phyloP scores from a whole-genome alignment of 2,888 invertebrate genomes.

The Marronus borbonicus region DNA sequence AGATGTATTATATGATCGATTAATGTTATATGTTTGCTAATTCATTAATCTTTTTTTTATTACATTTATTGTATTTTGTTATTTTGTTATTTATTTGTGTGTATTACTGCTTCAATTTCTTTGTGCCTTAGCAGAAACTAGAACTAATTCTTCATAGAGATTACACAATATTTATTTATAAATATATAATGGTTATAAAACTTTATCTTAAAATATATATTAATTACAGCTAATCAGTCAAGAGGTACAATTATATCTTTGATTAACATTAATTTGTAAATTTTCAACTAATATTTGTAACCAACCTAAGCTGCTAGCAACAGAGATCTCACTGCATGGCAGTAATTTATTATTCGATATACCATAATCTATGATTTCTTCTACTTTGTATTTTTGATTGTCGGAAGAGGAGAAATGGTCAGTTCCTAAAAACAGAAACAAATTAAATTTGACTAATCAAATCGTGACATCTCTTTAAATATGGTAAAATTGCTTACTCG shows the following conservation, averaged over 20 bases:
- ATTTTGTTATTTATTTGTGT: too few relatives aligned
- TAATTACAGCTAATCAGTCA: constrained; percentile 33
- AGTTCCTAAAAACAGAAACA: constrained; percentile 38
- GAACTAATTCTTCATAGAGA: too few relatives aligned
- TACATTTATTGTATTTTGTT: too few relatives aligned
- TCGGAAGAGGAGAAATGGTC: constrained; percentile 25
- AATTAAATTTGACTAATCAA: background rate
- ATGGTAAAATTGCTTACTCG: constrained; percentile 49
- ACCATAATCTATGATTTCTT: constrained; percentile 51
- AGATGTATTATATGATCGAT: too few relatives aligned
- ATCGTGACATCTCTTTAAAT: background rate
- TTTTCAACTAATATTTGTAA: constrained; percentile 10
- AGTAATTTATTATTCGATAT: constrained; percentile 38
- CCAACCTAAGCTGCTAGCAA: constrained; percentile 4
- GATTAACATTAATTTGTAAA: constrained; percentile 24
- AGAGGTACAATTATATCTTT: constrained; percentile 29
- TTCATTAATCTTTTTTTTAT: too few relatives aligned
- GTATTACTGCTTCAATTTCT: too few relatives aligned
- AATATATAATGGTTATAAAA: too few relatives aligned
- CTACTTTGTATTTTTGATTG: constrained; percentile 50
- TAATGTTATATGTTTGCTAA: too few relatives aligned
- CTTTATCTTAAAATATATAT: background rate
- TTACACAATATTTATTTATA: too few relatives aligned
- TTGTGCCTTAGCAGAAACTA: too few relatives aligned
- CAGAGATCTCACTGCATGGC: constrained; percentile 50